phyloP scores from a whole-genome alignment of 1,140 invertebrate genomes.

The Coptotermes formosanus region DNA sequence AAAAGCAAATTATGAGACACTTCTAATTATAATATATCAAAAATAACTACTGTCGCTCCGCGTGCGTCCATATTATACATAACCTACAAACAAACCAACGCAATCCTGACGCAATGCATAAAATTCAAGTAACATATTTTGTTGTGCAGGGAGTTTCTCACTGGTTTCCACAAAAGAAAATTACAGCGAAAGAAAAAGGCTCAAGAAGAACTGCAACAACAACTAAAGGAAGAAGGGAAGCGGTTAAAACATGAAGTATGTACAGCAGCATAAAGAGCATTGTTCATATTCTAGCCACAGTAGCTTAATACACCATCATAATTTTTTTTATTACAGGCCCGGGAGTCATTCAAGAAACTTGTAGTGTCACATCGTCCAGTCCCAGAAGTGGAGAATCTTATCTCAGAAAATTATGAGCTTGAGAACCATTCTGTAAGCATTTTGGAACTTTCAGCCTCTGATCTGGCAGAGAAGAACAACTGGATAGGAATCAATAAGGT shows the following conservation, averaged over 20 bases:
- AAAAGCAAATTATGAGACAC: too few species aligned
- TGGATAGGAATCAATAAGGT: slow-evolving; percentile 68
- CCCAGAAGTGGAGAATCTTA: slow-evolving; percentile 64
- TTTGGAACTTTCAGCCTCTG: slow-evolving; percentile 64
- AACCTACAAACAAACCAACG: too few species aligned
- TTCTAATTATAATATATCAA: too few species aligned
- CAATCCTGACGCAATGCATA: too few species aligned
- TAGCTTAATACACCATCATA: slow-evolving; percentile 15
- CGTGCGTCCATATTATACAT: too few species aligned
- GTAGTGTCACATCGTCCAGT: slow-evolving; percentile 62
- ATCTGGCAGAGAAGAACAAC: slow-evolving; percentile 61
- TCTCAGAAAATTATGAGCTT: slow-evolving; percentile 66
- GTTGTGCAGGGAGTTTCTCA: slow-evolving; percentile 34
- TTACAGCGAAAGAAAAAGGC: slow-evolving; percentile 32
- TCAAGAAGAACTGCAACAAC: slow-evolving; percentile 33
- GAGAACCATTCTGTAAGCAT: slow-evolving; percentile 74
- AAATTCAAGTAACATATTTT: not conserved
- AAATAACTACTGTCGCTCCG: too few species aligned
- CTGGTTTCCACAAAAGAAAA: slow-evolving; percentile 37
- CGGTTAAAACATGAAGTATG: slow-evolving; percentile 32
- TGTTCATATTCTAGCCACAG: too few species aligned
- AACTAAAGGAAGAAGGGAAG: slow-evolving; percentile 35
- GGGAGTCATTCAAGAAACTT: slow-evolving; percentile 63
- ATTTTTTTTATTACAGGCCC: slow-evolving; percentile 52
- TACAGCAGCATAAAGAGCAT: not conserved